A percentile compares a stretch with the other conserved stretches of the same genome.
phyloP scores from a whole-genome alignment of 2,113 vertebrate species.

The Sciurus niger region DNA sequence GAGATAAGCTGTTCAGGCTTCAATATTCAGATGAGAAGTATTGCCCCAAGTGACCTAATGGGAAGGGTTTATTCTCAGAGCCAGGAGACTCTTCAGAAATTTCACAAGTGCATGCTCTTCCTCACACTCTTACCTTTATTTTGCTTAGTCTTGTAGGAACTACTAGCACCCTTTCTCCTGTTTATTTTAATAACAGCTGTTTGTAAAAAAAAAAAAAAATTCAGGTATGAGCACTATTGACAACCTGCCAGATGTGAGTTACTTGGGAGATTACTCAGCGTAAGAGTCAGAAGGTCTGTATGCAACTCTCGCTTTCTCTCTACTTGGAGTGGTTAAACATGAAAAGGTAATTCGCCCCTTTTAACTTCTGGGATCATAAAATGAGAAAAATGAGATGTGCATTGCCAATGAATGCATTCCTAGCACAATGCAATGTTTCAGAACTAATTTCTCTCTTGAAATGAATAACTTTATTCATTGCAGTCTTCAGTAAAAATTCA shows the following conservation, averaged over 20 bases:
- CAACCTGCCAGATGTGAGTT: not conserved
- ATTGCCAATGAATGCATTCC: not conserved
- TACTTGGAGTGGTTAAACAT: not conserved
- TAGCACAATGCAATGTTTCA: not conserved
- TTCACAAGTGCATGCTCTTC: constrained; percentile 37
- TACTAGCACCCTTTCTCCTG: not conserved
- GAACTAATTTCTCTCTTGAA: constrained; percentile 45
- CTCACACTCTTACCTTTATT: constrained; percentile 23
- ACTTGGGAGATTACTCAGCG: not conserved
- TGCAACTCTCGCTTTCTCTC: not conserved
- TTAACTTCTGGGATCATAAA: not conserved
- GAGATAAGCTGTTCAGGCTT: not conserved
- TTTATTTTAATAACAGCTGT: constrained; percentile 42
- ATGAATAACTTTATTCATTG: constrained; percentile 6
- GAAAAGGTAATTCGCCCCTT: not conserved
- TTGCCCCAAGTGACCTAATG: not conserved
- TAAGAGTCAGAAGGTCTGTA: not conserved
- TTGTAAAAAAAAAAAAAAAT: not conserved
- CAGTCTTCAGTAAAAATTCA: constrained; percentile 15
- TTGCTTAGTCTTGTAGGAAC: constrained; percentile 43
- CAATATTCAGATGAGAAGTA: not conserved
- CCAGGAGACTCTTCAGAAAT: constrained; percentile 14
- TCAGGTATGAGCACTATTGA: not conserved
- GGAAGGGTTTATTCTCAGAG: constrained; percentile 33
- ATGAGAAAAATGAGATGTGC: not conserved